A percentile compares a stretch with the other conserved stretches of the same genome.
phyloP scores from a whole-genome alignment of 35 echinoderm and acorn worm genomes.

The Ptychodera flava region DNA sequence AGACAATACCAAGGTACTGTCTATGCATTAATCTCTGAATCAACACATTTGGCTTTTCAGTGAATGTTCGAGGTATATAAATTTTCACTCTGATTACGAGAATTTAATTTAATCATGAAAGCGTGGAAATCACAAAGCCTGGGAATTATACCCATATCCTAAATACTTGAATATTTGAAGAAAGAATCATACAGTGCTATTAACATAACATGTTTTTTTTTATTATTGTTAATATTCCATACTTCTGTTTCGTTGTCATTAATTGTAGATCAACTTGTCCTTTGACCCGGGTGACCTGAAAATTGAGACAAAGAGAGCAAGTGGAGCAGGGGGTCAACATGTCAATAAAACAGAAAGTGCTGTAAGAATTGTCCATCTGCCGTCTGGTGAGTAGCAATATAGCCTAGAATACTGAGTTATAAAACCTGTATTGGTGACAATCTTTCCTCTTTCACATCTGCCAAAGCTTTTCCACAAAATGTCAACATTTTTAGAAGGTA shows the following conservation, averaged over 20 bases:
- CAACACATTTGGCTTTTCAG: too few relatives aligned
- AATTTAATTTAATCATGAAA: neutral
- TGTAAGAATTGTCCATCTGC: slow-evolving; percentile 77
- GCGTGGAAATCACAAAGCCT: neutral
- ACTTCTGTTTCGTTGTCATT: too few relatives aligned
- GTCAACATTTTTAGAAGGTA: too few relatives aligned
- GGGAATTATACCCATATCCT: neutral
- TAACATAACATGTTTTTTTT: neutral
- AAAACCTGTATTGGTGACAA: too few relatives aligned
- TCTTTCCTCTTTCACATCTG: too few relatives aligned
- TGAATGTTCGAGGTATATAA: too few relatives aligned
- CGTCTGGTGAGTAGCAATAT: slow-evolving; percentile 37
- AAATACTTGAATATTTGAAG: neutral
- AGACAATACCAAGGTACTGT: too few relatives aligned
- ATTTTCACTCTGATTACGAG: too few relatives aligned
- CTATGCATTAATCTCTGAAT: too few relatives aligned
- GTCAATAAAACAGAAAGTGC: slow-evolving; percentile 99
- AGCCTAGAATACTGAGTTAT: too few relatives aligned
- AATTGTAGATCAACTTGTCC: slow-evolving; percentile 75
- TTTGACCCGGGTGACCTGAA: slow-evolving; percentile 72
- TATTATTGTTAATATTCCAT: neutral
- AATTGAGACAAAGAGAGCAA: slow-evolving; percentile 87
- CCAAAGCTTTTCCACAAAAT: too few relatives aligned
- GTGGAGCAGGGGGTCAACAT: slow-evolving; percentile 88
- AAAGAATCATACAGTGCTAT: neutral